A percentile compares a stretch with the other conserved stretches of the same genome.
Conservation (phyloP, 2,888 invertebrate species). For the Polydesmus complanatus region DNA sequence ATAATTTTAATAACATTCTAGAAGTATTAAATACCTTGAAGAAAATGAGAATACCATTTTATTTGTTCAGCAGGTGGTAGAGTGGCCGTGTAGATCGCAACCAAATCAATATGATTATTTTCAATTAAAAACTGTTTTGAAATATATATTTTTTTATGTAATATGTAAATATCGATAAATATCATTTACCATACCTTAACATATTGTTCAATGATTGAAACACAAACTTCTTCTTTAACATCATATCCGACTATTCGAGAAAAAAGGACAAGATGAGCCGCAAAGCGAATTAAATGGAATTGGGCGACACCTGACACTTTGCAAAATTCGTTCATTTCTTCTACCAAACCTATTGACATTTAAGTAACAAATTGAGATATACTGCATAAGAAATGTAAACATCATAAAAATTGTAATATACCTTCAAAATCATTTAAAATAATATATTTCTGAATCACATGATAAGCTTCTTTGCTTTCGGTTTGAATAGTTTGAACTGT, state of each 20-base stretch:
- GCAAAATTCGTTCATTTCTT: slow-evolving; percentile 52
- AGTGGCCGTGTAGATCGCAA: slow-evolving; percentile 73
- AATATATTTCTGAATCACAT: slow-evolving; percentile 66
- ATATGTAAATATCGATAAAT: background rate
- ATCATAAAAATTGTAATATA: slow-evolving; percentile 1
- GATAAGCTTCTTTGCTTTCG: slow-evolving; percentile 51
- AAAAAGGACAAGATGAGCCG: slow-evolving; percentile 71
- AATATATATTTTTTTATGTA: slow-evolving; percentile 3
- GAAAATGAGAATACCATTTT: slow-evolving; percentile 32
- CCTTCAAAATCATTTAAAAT: slow-evolving; percentile 57
- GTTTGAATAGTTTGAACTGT: slow-evolving; percentile 41
- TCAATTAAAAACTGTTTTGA: slow-evolving; percentile 50
- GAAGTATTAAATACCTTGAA: slow-evolving; percentile 30
- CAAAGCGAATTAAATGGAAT: slow-evolving; percentile 55
- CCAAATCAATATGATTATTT: slow-evolving; percentile 56
- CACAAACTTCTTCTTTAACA: slow-evolving; percentile 45
- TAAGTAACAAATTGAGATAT: background rate
- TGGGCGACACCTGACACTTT: background rate
- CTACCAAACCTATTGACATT: slow-evolving; percentile 43
- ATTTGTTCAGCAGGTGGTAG: slow-evolving; percentile 50
- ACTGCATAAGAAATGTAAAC: background rate
- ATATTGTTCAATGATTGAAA: slow-evolving; percentile 58
- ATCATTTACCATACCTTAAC: slow-evolving; percentile 33
- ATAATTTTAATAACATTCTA: slow-evolving; percentile 4
- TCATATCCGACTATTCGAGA: slow-evolving; percentile 59